Percentiles rank a stretch among this genome's conserved stretches.
Evolutionary conservation across 2,113 vertebrate genomes (phyloP).

Genomic region (Leucopsar rothschildi): DNA sequence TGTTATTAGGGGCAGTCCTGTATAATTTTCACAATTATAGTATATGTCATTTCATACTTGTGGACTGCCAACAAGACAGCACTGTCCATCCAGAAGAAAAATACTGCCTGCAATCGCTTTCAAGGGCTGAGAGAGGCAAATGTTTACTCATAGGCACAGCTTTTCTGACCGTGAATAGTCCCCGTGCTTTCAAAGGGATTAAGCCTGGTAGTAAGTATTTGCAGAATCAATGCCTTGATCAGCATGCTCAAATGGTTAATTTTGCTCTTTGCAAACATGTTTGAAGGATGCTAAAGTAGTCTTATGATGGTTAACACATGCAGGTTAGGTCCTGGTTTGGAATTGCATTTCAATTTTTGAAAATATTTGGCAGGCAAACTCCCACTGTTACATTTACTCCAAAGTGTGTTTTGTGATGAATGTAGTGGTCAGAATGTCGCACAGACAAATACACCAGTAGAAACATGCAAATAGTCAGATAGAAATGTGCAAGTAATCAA

Average conservation of each 20-base stretch:
- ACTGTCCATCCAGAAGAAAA: not conserved
- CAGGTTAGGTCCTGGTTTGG: not conserved
- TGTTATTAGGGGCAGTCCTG: conserved; percentile 28
- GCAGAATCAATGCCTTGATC: conserved; percentile 21
- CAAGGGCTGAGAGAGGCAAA: not conserved
- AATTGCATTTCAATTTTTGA: not conserved
- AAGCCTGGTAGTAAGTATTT: not conserved
- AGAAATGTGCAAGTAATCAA: not conserved
- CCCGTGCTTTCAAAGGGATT: conserved; percentile 14
- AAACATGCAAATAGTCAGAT: not conserved
- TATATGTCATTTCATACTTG: not conserved
- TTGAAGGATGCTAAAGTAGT: not conserved
- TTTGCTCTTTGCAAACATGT: not conserved
- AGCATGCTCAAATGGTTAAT: not conserved
- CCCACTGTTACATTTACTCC: not conserved
- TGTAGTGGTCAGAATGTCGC: not conserved
- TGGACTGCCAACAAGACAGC: not conserved
- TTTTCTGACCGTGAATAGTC: conserved; percentile 14
- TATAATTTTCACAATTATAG: conserved; percentile 17
- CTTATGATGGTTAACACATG: not conserved
- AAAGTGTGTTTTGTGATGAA: not conserved
- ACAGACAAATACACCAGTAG: not conserved
- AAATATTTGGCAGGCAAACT: not conserved
- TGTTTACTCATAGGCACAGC: conserved; percentile 13
- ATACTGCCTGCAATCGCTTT: not conserved